Evolutionary conservation across 2,888 invertebrate genomes (phyloP), one percentile per base, ranked within the genome.

Genomic region (Rhingia rostrata): DNA sequence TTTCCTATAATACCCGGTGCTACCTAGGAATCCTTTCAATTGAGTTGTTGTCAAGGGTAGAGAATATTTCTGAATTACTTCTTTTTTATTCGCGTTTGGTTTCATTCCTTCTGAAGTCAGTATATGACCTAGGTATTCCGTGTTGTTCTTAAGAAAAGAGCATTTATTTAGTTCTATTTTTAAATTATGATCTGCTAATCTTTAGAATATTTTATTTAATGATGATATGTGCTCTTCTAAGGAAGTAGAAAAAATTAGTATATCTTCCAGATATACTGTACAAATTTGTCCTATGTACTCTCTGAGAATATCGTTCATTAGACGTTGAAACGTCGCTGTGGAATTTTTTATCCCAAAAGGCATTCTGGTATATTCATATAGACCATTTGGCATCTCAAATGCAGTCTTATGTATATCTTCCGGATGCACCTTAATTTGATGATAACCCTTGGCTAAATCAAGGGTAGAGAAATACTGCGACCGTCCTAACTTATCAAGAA

Each of bases 21-120:
- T 53, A 10, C 53, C 51, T 49, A 41, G n/a, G 14, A 53, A 66
- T 66, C 12, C 12, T 10, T 66, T 39, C 10, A 64, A 22, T n/a
- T 63, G 63, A 22, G 41, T 66, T 53, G 5, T 10, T 6, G 32
- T 66, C 14, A 9, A 53, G 4, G 53, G 41, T 41, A 53, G 7
- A 30, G 66, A 9, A 2, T 41, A 53, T 6, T 53, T 30, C n/a
- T 37, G 30, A 6, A 39, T 39, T n/a, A 22, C 22, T 41, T 60
- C 32, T n/a, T 43, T 6, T 7, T 43, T 60, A 60, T 43, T 43
- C 9, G 35, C 37, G 22, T 56, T 56, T 56, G 37, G 7, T 39
- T 39, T 56, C 39, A 39, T 56, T 39, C 56, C 56, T 14, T 14
- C 56, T 3, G 56, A 12, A 14, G 37, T 56, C 2, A 56, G 39